A percentile compares a stretch with the other conserved stretches of the same genome.
Evolutionary conservation across 2,113 vertebrate genomes (phyloP).

Genomic region (Enhydra lutris): DNA sequence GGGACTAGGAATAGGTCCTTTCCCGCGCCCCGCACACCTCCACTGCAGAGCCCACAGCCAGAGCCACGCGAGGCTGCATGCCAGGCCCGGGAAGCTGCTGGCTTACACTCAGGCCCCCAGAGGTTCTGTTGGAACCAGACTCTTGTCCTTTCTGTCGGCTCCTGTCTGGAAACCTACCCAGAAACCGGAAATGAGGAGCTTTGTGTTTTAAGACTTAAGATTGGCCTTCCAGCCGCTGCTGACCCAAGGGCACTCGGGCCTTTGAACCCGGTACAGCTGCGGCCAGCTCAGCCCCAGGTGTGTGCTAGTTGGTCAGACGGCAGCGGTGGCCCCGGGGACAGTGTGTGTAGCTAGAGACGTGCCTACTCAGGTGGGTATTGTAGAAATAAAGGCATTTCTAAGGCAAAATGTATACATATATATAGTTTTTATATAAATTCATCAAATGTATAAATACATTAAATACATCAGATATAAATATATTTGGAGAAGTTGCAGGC

Average conservation of each 20-base stretch:
- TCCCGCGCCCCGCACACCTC: neutral
- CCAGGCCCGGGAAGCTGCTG: neutral
- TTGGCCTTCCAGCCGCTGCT: neutral
- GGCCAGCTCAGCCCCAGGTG: neutral
- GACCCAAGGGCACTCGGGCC: neutral
- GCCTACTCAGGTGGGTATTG: neutral
- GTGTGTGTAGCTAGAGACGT: neutral
- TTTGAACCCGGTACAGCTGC: rapidly evolving
- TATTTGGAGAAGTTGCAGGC: too few relatives aligned
- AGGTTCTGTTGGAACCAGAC: neutral
- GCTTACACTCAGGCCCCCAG: neutral
- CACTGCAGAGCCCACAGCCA: neutral
- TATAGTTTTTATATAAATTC: too few relatives aligned
- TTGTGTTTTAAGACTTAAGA: neutral
- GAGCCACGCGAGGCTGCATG: rapidly evolving
- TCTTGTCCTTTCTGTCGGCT: neutral
- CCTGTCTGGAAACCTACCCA: neutral
- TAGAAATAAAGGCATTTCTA: neutral
- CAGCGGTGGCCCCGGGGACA: neutral
- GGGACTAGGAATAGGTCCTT: neutral
- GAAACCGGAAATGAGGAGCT: neutral
- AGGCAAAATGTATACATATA: neutral
- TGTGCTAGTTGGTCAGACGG: neutral
- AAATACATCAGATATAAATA: too few relatives aligned
- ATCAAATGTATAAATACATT: too few relatives aligned